These are phyloP conservation scores for Platypus cylindrus DNA, from an alignment of 2,888 invertebrate species.

Conservation along the genomic window DNA sequence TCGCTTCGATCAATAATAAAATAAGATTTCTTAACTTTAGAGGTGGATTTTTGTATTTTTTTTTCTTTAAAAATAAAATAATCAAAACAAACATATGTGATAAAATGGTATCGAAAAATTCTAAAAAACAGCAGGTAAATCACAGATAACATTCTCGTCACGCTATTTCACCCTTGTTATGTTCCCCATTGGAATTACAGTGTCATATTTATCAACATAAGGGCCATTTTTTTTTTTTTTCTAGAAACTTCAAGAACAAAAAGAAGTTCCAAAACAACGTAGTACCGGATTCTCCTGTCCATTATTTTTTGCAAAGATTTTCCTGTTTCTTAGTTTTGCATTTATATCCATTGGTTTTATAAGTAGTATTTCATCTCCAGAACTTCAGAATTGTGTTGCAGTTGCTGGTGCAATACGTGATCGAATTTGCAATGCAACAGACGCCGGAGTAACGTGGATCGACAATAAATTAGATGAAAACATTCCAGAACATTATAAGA, in stretches of 20 bases:
- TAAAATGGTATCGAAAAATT: constrained; percentile 11
- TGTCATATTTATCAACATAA: constrained; percentile 1
- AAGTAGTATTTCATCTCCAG: too few relatives aligned
- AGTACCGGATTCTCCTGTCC: constrained; percentile 6
- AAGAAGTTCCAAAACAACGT: constrained; percentile 3
- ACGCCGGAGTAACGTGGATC: constrained; percentile 42
- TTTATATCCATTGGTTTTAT: too few relatives aligned
- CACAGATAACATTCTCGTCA: too few relatives aligned
- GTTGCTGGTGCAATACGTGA: too few relatives aligned
- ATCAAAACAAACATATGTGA: constrained; percentile 2
- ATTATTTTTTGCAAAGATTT: constrained; percentile 6
- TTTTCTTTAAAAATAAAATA: constrained; percentile 1
- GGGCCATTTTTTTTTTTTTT: constrained; percentile 5
- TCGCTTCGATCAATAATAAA: too few relatives aligned
- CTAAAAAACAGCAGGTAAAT: constrained; percentile 11
- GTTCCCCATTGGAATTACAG: not conserved
- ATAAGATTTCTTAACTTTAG: not conserved
- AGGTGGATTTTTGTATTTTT: not conserved
- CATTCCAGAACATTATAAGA: constrained; percentile 52
- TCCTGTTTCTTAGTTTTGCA: too few relatives aligned
- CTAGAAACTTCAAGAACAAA: constrained; percentile 9
- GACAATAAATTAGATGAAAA: constrained; percentile 55
- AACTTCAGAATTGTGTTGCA: too few relatives aligned
- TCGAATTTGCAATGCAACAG: too few relatives aligned
- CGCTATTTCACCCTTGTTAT: not conserved